These are phyloP conservation scores for Sciurus niger DNA, from an alignment of 2,113 vertebrate species.

Conservation along the genomic window DNA sequence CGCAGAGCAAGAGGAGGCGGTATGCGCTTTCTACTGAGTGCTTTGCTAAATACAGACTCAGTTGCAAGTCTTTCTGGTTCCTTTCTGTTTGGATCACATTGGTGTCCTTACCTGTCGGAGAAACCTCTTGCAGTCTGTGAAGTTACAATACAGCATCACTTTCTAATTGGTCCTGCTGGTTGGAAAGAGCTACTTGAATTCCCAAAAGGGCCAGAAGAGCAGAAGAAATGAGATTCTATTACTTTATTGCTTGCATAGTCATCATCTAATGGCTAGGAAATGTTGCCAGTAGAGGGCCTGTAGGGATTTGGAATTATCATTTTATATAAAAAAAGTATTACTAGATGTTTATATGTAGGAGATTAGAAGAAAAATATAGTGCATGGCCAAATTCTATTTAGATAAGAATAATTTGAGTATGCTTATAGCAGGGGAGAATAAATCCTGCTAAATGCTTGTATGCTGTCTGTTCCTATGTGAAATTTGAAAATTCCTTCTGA, in stretches of 20 bases:
- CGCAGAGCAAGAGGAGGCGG: not conserved
- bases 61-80: not conserved
- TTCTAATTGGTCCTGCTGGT: not conserved
- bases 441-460: not conserved
- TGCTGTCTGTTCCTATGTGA: not conserved
- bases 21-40: not conserved
- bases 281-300: not conserved
- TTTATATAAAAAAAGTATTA: conserved; percentile 51
- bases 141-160: not conserved
- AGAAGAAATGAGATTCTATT: conserved; percentile 29
- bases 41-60: not conserved
- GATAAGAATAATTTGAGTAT: conserved; percentile 5
- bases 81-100: not conserved
- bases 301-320: conserved; percentile 22
- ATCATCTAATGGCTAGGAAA: not conserved
- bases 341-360: not conserved
- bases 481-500: not conserved
- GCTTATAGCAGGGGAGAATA: not conserved
- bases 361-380: conserved; percentile 49
- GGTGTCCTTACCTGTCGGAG: not conserved
- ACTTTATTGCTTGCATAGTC: not conserved
- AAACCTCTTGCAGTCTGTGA: not conserved
- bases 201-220: not conserved
- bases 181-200: conserved; percentile 15
- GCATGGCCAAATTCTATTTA: not conserved